These are phyloP conservation scores for Eudemis profundana DNA, from an alignment of 2,888 invertebrate species.

Conservation along the genomic window DNA sequence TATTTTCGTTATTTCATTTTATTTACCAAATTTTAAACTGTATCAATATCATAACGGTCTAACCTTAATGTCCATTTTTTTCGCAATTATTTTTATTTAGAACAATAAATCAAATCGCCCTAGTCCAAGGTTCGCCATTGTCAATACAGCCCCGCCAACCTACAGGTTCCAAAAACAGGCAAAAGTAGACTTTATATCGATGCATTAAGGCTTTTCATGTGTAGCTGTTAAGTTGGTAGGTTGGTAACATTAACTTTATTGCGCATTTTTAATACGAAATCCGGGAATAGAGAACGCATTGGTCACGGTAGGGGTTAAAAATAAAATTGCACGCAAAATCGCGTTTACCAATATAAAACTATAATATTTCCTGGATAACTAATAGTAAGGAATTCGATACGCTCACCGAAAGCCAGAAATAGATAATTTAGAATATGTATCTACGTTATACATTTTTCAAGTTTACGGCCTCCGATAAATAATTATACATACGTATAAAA, in stretches of 20 bases:
- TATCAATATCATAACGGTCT: conserved; percentile 31
- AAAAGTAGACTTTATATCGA: conserved; percentile 2
- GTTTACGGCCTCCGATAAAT: no score
- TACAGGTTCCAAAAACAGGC: background rate
- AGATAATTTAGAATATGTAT: no score
- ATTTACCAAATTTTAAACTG: conserved; percentile 9
- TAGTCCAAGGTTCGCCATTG: conserved; percentile 32
- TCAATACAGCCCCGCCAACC: conserved; percentile 5
- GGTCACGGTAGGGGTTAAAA: conserved; percentile 64
- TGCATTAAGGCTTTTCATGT: background rate
- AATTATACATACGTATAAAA: no score
- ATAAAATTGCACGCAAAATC: conserved; percentile 59
- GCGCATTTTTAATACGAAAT: conserved; percentile 55
- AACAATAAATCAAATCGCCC: conserved; percentile 44
- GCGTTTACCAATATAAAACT: conserved; percentile 57
- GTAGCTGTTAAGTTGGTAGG: background rate
- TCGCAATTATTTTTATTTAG: conserved; percentile 31
- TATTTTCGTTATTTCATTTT: no score
- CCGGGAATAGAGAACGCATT: conserved; percentile 55
- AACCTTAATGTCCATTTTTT: conserved; percentile 29
- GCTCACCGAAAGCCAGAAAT: background rate
- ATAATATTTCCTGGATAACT: conserved; percentile 29
- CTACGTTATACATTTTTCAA: no score
- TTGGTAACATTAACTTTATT: conserved; percentile 51
- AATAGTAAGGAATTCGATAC: background rate